Percentiles rank a stretch among this genome's conserved stretches.
These are phyloP conservation scores for Cryptocephalus primarius DNA, from an alignment of 2,888 invertebrate genomes.

Conservation along the genomic window DNA sequence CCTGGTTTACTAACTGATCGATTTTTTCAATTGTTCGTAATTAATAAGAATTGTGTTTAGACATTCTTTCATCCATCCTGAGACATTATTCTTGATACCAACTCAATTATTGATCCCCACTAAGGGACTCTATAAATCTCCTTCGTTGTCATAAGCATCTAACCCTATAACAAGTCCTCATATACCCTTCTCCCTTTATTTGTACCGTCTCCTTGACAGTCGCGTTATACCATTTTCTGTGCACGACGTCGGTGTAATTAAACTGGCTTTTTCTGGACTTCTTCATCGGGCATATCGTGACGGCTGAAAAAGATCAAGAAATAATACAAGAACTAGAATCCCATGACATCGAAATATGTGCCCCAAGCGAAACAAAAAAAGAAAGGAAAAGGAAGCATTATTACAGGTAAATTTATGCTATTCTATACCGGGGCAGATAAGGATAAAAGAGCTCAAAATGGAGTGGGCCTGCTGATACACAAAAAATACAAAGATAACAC, in stretches of 20 bases:
- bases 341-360: background rate
- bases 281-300: constrained; percentile 27
- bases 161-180: background rate
- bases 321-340: background rate
- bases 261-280: constrained; percentile 41
- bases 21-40: no score
- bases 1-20: no score
- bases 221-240: constrained; percentile 17
- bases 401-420: no score
- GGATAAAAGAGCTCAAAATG: background rate
- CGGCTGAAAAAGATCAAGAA: constrained; percentile 25
- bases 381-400: no score
- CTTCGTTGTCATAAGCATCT: no score
- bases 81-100: no score
- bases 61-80: no score
- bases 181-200: constrained; percentile 22
- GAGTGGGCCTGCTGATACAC: background rate
- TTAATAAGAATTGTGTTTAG: no score
- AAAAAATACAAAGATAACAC: background rate
- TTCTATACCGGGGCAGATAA: no score
- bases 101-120: no score
- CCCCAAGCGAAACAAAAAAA: background rate
- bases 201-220: constrained; percentile 43
- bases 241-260: constrained; percentile 50
- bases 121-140: no score